Evolutionary conservation across 2,113 vertebrate genomes (phyloP), one percentile per base, ranked within the genome.

Genomic region (Tetrao urogallus): DNA sequence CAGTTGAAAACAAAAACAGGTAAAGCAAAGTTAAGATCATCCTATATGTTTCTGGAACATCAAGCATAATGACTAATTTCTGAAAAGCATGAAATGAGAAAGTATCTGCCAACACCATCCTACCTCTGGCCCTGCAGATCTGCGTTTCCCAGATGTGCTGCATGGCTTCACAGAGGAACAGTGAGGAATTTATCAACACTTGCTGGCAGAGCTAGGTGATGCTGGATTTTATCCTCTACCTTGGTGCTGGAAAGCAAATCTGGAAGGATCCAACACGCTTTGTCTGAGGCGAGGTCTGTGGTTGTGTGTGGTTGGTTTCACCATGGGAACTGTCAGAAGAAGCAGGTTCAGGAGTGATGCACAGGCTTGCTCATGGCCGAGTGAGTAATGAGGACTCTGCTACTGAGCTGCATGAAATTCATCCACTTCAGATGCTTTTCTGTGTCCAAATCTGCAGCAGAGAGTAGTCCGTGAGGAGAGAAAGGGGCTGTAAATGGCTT

Each of bases 61-160:
- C 90, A 92, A 78, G 91, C 86, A 86, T 76, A 60, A 67, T 64
- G 73, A 94, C 13, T 72, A 76, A 90, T 90, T 42, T 88, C 82
- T 92, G 65, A 83, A 83, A 86, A 75, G 38, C 66, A 82, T 32
- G 63, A 93, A 82, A 76, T 36, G 77, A 94, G 43, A 3, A 2
- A 86, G 32, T 21, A 71, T 76, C 86, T 94, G 89, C 83, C 94
- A 94, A 48, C 66, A 42, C 30, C 74, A 58, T 66, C 43, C 5
- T 17, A 67, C 64, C 66, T 95, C 87, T 88, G 73, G 57, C 83
- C 57, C 77, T 18, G 1, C 0, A 1, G 52, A 66, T 64, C 70
- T 85, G 70, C 58, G 47, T 58, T 30, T 72, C 70, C 88, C 86
- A 89, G 92, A 90, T 91, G 92, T 90, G 90, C 90, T 90, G 92